Evolutionary conservation across 2,888 invertebrate species (phyloP).

Genomic region (Diadegma fenestrale): DNA sequence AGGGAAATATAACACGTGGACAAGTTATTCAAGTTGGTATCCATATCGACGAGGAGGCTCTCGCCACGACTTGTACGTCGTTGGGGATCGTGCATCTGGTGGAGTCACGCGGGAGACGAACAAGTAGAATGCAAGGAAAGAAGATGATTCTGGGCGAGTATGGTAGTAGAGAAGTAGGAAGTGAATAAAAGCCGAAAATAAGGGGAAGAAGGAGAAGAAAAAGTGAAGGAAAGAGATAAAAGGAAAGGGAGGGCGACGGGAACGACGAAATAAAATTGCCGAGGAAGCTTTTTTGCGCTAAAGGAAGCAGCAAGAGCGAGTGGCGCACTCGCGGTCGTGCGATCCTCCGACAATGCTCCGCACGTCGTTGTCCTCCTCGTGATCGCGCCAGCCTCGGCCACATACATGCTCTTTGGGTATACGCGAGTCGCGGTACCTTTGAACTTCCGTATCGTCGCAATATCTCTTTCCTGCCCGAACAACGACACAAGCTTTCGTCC

Average conservation of each 20-base stretch:
- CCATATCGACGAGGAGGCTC: slow-evolving; percentile 50
- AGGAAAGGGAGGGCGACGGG: slow-evolving; percentile 55
- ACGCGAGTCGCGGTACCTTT: slow-evolving; percentile 71
- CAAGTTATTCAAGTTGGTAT: slow-evolving; percentile 52
- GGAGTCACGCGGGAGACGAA: slow-evolving; percentile 60
- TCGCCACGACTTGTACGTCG: slow-evolving; percentile 53
- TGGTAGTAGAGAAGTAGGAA: slow-evolving; percentile 13
- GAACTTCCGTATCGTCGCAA: slow-evolving; percentile 70
- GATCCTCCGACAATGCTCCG: slow-evolving; percentile 59
- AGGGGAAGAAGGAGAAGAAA: slow-evolving; percentile 16
- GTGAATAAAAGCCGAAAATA: slow-evolving; percentile 40
- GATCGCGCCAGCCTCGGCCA: slow-evolving; percentile 37
- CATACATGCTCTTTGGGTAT: slow-evolving; percentile 53
- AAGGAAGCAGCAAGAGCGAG: slow-evolving; percentile 40
- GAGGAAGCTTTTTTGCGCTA: slow-evolving; percentile 51
- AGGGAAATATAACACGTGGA: slow-evolving; percentile 37
- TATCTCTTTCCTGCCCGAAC: slow-evolving; percentile 57
- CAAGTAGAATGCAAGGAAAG: slow-evolving; percentile 37
- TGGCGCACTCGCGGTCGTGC: slow-evolving; percentile 39
- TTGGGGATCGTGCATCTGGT: slow-evolving; percentile 63
- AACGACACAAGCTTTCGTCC: slow-evolving; percentile 27
- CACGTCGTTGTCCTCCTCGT: slow-evolving; percentile 41
- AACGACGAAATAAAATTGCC: slow-evolving; percentile 68
- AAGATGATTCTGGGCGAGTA: slow-evolving; percentile 35
- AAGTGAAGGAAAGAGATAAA: slow-evolving; percentile 37